These are phyloP conservation scores for Nycticryphes semicollaris DNA, from an alignment of 2,113 vertebrate genomes.

Conservation along the genomic window DNA sequence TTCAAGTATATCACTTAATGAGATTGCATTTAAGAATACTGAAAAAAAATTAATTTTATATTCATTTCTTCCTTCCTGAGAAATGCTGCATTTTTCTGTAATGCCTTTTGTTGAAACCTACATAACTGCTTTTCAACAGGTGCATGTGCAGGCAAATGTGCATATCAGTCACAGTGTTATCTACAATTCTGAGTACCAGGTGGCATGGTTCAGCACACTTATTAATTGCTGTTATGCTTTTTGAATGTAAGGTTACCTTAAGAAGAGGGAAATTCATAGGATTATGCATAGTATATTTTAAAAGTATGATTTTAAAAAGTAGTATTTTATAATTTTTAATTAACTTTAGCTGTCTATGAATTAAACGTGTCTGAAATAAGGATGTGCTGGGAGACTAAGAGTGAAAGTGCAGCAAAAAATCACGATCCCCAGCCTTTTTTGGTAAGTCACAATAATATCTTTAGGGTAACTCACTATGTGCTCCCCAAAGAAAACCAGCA, in stretches of 20 bases:
- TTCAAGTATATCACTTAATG: not conserved
- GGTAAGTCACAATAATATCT: not conserved
- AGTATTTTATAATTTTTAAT: not conserved
- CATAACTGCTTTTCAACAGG: not conserved
- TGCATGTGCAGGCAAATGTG: not conserved
- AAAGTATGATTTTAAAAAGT: not conserved
- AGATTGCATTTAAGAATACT: not conserved
- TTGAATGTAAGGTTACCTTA: not conserved
- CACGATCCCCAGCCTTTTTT: not conserved
- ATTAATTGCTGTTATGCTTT: not conserved
- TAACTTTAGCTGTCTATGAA: not conserved
- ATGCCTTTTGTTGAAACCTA: not conserved
- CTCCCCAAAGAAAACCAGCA: not conserved
- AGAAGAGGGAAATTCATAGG: not conserved
- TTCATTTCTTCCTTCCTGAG: not conserved
- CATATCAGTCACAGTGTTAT: not conserved
- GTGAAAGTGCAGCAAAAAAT: not conserved
- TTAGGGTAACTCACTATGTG: not conserved
- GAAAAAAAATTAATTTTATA: not conserved
- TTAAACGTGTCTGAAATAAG: not conserved
- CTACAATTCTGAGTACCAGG: not conserved
- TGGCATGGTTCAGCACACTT: not conserved
- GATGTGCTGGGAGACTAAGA: not conserved
- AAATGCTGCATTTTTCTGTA: not conserved
- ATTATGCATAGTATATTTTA: not conserved